Evolutionary conservation across 2,888 invertebrate genomes (phyloP).

Genomic region (Phaedon cochleariae): DNA sequence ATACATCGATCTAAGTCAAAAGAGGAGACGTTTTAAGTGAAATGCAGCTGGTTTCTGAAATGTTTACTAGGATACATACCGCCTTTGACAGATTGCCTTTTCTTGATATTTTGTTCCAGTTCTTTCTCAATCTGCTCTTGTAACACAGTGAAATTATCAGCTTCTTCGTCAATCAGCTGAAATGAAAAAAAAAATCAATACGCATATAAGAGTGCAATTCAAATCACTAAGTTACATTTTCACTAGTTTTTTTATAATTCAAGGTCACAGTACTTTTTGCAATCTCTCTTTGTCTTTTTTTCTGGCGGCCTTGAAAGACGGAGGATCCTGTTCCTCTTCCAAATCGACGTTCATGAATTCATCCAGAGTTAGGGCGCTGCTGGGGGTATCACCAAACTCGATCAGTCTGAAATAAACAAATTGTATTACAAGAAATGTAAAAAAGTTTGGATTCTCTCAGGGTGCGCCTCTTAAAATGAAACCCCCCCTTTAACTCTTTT

Average conservation of each 20-base stretch:
- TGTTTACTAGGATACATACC: too few relatives aligned
- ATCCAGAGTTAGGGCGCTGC: constrained; percentile 91
- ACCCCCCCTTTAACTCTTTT: too few relatives aligned
- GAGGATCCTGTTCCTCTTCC: constrained; percentile 96
- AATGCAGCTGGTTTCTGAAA: too few relatives aligned
- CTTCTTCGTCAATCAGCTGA: constrained; percentile 67
- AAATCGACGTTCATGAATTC: constrained; percentile 97
- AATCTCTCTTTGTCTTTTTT: constrained; percentile 87
- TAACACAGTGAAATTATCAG: constrained; percentile 75
- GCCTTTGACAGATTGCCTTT: constrained; percentile 7
- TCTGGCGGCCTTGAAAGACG: constrained; percentile 90
- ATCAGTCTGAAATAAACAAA: constrained; percentile 67
- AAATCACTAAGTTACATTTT: too few relatives aligned
- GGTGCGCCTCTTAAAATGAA: too few relatives aligned
- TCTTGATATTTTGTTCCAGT: constrained; percentile 70
- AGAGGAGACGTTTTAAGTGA: too few relatives aligned
- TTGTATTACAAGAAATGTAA: not conserved
- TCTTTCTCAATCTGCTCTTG: constrained; percentile 87
- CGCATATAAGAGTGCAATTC: too few relatives aligned
- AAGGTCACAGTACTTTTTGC: constrained; percentile 69
- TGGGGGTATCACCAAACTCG: constrained; percentile 97
- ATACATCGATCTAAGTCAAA: too few relatives aligned
- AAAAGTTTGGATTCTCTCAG: too few relatives aligned
- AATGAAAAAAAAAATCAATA: constrained; percentile 15
- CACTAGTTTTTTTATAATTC: too few relatives aligned